These are phyloP conservation scores for Cyphomyrmex costatus DNA, from an alignment of 1,140 invertebrate species.

Conservation along the genomic window DNA sequence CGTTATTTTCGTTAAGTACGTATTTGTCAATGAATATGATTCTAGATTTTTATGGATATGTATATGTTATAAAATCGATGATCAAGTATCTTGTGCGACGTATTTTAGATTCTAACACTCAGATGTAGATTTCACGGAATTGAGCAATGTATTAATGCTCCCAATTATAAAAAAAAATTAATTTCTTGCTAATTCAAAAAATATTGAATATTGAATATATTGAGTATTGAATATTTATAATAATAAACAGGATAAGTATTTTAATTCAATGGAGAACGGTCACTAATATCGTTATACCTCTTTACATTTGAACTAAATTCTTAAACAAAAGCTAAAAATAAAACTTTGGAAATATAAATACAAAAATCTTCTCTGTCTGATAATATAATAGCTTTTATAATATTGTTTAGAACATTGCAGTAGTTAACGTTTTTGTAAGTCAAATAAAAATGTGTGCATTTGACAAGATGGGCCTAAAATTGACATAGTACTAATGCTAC, in stretches of 20 bases:
- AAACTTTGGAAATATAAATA: too few relatives aligned
- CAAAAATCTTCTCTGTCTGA: too few relatives aligned
- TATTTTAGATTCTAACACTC: not conserved
- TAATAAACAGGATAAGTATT: not conserved
- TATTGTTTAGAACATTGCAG: too few relatives aligned
- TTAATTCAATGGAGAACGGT: not conserved
- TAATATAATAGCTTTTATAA: too few relatives aligned
- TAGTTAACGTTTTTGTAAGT: too few relatives aligned
- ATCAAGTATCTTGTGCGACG: slow-evolving; percentile 25
- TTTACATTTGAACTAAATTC: too few relatives aligned
- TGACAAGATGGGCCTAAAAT: too few relatives aligned
- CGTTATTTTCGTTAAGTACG: slow-evolving; percentile 2
- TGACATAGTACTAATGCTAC: too few relatives aligned
- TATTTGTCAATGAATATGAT: not conserved
- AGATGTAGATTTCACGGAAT: not conserved
- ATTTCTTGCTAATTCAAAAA: not conserved
- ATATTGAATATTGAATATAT: not conserved
- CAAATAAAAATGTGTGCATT: too few relatives aligned
- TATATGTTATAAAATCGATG: not conserved
- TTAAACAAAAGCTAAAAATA: too few relatives aligned
- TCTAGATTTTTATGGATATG: slow-evolving; percentile 49
- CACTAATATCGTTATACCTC: too few relatives aligned
- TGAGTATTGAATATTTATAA: too few relatives aligned
- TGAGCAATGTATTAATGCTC: not conserved
- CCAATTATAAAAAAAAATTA: not conserved